Conservation (phyloP, 2,113 vertebrate species). For the Festucalex cinctus region DNA sequence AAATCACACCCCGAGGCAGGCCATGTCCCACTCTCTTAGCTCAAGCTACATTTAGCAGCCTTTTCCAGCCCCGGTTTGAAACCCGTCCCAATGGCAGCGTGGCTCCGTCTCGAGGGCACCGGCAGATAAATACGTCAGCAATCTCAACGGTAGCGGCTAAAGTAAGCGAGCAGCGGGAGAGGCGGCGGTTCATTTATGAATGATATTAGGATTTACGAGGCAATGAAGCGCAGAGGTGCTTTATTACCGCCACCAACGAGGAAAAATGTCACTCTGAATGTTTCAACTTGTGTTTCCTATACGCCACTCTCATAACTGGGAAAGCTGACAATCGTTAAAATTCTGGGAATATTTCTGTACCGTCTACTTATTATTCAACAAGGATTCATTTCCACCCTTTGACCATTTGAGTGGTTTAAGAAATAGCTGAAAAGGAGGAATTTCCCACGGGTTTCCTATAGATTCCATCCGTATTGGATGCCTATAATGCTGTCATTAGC, state of each 20-base stretch:
- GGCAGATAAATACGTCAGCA: conserved; percentile 51
- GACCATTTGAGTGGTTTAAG: background rate
- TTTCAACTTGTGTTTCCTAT: background rate
- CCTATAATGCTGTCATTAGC: background rate
- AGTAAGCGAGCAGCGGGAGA: conserved; percentile 40
- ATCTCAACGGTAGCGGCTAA: conserved; percentile 41
- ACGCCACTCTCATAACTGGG: background rate
- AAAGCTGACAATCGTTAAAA: background rate
- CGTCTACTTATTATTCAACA: background rate
- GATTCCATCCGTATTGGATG: background rate
- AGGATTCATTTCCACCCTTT: background rate
- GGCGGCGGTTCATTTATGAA: conserved; percentile 63
- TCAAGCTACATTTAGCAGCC: conserved; percentile 46
- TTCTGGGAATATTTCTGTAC: background rate
- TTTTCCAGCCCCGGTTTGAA: conserved; percentile 54
- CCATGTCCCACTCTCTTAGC: conserved; percentile 24
- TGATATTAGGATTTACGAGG: conserved; percentile 71
- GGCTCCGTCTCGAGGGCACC: conserved; percentile 31
- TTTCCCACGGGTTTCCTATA: background rate
- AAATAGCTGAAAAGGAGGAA: background rate
- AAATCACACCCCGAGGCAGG: conserved; percentile 41
- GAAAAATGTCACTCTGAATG: conserved; percentile 14
- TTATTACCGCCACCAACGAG: conserved; percentile 53
- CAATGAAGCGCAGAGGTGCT: conserved; percentile 60
- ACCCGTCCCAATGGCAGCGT: conserved; percentile 45